Base-by-base conservation (phyloP, 2,888 invertebrate genomes). In the Hemaris fuciformis region DNA sequence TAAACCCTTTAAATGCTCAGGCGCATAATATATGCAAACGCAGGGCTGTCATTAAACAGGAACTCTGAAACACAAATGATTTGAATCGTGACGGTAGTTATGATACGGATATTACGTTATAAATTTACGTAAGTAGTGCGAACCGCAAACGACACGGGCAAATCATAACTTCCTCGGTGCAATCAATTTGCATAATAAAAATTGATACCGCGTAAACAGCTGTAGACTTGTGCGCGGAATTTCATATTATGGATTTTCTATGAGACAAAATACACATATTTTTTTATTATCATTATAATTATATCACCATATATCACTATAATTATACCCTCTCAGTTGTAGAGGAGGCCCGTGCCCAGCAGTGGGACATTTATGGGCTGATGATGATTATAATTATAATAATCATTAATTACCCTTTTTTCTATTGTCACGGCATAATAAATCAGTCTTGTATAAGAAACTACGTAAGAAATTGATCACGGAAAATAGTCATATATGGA, bases 101-200 rank as follows among this genome's bases (percentile, higher is more conserved):
- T 0, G 53, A 53, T 22, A 18, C 53, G 53, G 53, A 53, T 31
- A 18, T 53, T 53, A 31, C 53, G 15, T 22, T 8, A 31, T 10
- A 18, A 18, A 7, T 3, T 31, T 18, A 53, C 31, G 53, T 53
- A 53, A 53, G n/a, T n/a, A n/a, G n/a, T n/a, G n/a, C n/a, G n/a
- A n/a, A 31, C 7, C 25, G 10, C 31, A 60, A 31, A 43, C 61
- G 45, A 57, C 42, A 58, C 18, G 43, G 53, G n/a, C 18, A 60
- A 43, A 31, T 63, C 31, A 61, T 53, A 27, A 31, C 45, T 62
- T 64, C 63, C 66, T 62, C 22, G 59, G 46, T 23, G 45, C 63
- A 65, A 65, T 67, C 65, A 60, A 66, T 69, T 65, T 66, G 62
- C 64, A 65, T 69, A 64, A 67, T 65, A 63, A 65, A 65, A 62